phyloP scores from a whole-genome alignment of 2,113 vertebrate species.

The Pachypanchax playfairii region DNA sequence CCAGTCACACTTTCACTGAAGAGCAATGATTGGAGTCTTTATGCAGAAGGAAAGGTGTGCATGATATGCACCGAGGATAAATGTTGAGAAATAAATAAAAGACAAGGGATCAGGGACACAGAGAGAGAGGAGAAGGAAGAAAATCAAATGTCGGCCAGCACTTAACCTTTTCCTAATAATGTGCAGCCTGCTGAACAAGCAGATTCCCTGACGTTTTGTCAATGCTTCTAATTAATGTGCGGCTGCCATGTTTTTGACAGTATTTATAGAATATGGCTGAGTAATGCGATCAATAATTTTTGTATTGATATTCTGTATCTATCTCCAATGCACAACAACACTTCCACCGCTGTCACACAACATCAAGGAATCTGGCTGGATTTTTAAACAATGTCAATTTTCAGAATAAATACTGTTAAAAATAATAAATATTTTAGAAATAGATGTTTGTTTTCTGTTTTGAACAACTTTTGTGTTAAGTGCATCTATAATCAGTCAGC shows the following conservation, averaged over 20 bases:
- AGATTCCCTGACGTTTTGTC: conserved; percentile 70
- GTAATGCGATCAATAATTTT: conserved; percentile 66
- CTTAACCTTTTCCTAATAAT: conserved; percentile 80
- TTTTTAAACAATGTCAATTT: too few relatives aligned
- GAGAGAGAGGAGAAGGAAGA: conserved; percentile 36
- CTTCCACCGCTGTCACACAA: conserved; percentile 3
- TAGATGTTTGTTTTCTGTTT: too few relatives aligned
- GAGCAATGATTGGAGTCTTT: conserved; percentile 57
- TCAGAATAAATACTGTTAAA: too few relatives aligned
- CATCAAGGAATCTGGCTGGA: neutral
- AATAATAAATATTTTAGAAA: too few relatives aligned
- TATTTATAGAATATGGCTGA: conserved; percentile 65
- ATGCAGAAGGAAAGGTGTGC: conserved; percentile 2
- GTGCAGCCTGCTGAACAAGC: conserved; percentile 77
- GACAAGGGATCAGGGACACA: conserved; percentile 8
- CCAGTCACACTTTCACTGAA: conserved; percentile 38
- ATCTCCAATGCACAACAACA: conserved; percentile 19
- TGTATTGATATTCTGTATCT: conserved; percentile 43
- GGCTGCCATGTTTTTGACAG: conserved; percentile 70
- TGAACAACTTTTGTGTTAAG: too few relatives aligned
- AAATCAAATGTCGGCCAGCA: conserved; percentile 72
- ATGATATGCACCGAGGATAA: neutral
- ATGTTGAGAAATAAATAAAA: neutral
- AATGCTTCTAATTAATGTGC: conserved; percentile 76
- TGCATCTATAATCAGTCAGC: too few relatives aligned